Base-by-base conservation (phyloP, 2,113 vertebrate genomes). In the Oreochromis tanganicae region DNA sequence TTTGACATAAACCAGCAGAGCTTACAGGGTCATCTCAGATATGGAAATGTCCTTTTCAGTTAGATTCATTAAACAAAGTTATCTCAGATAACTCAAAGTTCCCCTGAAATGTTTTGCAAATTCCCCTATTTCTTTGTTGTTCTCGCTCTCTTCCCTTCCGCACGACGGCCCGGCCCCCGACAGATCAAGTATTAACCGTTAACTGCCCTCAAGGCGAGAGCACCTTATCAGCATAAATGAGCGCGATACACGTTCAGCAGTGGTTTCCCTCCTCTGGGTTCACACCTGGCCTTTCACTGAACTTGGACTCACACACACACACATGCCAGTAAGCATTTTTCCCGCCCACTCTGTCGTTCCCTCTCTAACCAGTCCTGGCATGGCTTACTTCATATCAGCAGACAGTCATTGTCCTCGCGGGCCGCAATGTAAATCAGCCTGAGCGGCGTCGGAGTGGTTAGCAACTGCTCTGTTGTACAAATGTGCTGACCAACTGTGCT, bases 131-230 rank as follows among this genome's bases (percentile, higher is more conserved):
- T 17, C 27, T 73, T 56, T 55, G 63, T 38, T 55, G 9, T 46
- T 78, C 43, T 78, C 17, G 12, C 43, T 81, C 29, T n/a, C 21
- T 59, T 66, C 83, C 56, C 73, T 89, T 63, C 56, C 34, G 55
- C 79, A 36, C 32, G 3, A 79, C n/a, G 48, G 63, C 43, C 83
- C 12, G 7, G 57, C 63, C 78, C 85, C 85, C 71, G 71, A 84
- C 78, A 3, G 41, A 88, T 89, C 73, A 83, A n/a, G 57, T 24
- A 50, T 88, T 89, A 93, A 93, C 92, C 61, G 90, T 93, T 94
- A 94, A 94, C 93, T 34, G 90, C 84, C 78, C 41, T 27, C 2
- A 6, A 21, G 78, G 84, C 66, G 81, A 57, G 87, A 87, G 79
- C 89, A 82, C 68, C 68, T 91, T 93, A 91, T 94, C 90, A 89